These are phyloP conservation scores for Sarcophaga bullata DNA, from an alignment of 1,140 invertebrate species.

Conservation along the genomic window DNA sequence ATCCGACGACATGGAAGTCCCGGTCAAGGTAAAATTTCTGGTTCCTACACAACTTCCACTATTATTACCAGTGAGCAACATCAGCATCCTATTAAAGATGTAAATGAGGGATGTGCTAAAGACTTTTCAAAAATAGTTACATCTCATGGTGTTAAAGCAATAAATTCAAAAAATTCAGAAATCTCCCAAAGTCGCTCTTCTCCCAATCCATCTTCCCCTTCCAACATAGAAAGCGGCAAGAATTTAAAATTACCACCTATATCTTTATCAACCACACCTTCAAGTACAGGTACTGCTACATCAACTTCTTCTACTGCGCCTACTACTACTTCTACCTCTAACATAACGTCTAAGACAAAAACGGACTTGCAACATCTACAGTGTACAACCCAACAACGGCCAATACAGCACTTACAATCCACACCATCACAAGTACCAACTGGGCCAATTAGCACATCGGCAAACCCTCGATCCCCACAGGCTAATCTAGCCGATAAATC, in stretches of 20 bases:
- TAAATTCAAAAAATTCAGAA: conserved; percentile 15
- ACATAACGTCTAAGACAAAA: neutral
- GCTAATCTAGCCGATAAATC: conserved; percentile 37
- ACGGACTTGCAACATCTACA: neutral
- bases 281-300: neutral
- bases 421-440: neutral
- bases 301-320: neutral
- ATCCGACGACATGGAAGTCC: conserved; percentile 32
- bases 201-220: conserved; percentile 13
- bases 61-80: conserved; percentile 51
- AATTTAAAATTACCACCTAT: conserved; percentile 33
- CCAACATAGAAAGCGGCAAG: conserved; percentile 35
- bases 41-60: conserved; percentile 2
- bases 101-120: neutral
- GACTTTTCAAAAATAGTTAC: neutral
- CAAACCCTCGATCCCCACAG: conserved; percentile 21
- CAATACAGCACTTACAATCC: neutral
- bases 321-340: conserved; percentile 26
- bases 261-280: neutral
- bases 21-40: conserved; percentile 31
- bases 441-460: conserved; percentile 27
- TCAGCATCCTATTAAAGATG: conserved; percentile 33
- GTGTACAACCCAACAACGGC: conserved; percentile 25
- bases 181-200: conserved; percentile 20
- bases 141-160: neutral